Evolutionary conservation across 1,140 invertebrate species (phyloP).

Genomic region (Rhagoletis pomonella): DNA sequence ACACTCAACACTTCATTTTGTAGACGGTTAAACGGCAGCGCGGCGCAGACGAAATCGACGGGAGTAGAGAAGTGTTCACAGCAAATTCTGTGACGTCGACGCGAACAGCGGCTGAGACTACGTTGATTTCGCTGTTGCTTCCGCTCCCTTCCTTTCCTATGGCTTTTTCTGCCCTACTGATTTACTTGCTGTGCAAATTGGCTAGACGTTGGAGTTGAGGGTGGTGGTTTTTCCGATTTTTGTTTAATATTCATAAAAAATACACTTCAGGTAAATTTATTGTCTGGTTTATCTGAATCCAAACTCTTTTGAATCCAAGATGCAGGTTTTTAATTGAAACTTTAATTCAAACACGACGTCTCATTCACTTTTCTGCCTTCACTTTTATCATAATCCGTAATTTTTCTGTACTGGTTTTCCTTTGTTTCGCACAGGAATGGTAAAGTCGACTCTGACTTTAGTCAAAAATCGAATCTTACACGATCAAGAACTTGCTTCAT

Average conservation of each 20-base stretch:
- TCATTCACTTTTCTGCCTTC: conserved; percentile 23
- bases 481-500: not conserved
- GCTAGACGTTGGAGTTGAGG: not conserved
- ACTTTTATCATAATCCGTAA: conserved; percentile 11
- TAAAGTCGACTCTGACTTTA: too few relatives aligned
- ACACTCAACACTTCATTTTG: conserved; percentile 17
- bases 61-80: not conserved
- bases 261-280: not conserved
- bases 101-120: conserved; percentile 16
- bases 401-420: conserved; percentile 4
- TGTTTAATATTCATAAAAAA: not conserved
- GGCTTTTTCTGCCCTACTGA: conserved; percentile 9
- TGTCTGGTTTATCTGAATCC: not conserved
- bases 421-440: conserved; percentile 6
- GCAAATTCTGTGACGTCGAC: not conserved
- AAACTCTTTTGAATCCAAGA: not conserved
- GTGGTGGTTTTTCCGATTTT: not conserved
- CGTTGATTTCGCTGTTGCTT: conserved; percentile 28
- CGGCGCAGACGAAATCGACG: not conserved
- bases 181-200: not conserved
- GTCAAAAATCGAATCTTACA: too few relatives aligned
- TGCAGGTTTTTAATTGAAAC: conserved; percentile 13
- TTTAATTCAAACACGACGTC: conserved; percentile 37
- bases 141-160: conserved; percentile 3
- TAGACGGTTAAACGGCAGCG: conserved; percentile 7